These are phyloP conservation scores for Digitonthophagus gazella DNA, from an alignment of 2,888 invertebrate genomes.

Conservation along the genomic window DNA sequence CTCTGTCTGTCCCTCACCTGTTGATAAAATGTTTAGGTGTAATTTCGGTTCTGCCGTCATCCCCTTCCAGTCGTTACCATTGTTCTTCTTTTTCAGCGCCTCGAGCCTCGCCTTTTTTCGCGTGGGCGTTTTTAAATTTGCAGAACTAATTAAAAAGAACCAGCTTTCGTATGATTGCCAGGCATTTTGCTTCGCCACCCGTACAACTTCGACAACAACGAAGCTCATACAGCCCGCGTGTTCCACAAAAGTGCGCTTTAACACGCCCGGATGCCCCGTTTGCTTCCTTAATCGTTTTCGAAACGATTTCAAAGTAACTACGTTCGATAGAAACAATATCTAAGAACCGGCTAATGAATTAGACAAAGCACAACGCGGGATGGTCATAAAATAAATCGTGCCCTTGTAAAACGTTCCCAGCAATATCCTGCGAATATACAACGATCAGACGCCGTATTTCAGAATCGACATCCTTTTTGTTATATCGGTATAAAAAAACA, in stretches of 20 bases:
- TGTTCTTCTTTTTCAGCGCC: background rate
- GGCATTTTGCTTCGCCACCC: background rate
- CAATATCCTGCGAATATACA: constrained; percentile 14
- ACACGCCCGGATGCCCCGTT: no score
- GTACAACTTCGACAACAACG: background rate
- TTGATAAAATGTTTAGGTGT: constrained; percentile 12
- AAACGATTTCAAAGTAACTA: background rate
- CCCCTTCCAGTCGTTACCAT: background rate
- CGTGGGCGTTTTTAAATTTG: constrained; percentile 20
- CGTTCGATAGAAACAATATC: background rate
- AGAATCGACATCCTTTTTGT: background rate
- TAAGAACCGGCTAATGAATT: background rate
- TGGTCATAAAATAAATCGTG: constrained; percentile 10
- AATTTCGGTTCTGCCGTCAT: constrained; percentile 5
- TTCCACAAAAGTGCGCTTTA: no score
- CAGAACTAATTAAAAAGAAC: constrained; percentile 18
- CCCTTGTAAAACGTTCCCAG: constrained; percentile 11
- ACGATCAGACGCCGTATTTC: constrained; percentile 13
- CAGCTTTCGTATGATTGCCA: constrained; percentile 9
- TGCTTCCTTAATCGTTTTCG: no score
- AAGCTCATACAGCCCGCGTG: background rate
- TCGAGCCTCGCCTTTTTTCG: constrained; percentile 10
- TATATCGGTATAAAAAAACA: constrained; percentile 6
- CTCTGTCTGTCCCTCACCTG: constrained; percentile 11
- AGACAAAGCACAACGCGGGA: background rate